These are phyloP conservation scores for Bellardia pandia DNA, from an alignment of 2,888 invertebrate genomes.

Conservation along the genomic window DNA sequence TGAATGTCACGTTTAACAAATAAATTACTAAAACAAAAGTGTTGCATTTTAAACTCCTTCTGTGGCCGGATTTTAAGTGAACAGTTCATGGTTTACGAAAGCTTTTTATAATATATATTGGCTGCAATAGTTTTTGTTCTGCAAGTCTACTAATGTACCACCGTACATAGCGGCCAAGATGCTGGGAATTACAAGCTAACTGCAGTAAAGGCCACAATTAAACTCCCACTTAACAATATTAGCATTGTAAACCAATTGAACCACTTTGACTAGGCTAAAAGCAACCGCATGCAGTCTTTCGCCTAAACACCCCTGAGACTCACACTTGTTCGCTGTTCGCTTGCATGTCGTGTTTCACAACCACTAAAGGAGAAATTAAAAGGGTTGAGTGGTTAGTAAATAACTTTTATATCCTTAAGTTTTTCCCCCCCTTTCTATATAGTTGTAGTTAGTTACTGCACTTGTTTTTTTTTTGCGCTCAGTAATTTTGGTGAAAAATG, in stretches of 20 bases:
- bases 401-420: conserved; percentile 41
- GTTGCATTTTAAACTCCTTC: no score
- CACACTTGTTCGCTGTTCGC: neutral
- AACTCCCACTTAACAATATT: conserved; percentile 56
- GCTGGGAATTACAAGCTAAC: conserved; percentile 8
- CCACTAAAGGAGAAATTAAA: conserved; percentile 6
- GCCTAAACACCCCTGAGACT: neutral
- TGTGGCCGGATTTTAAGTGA: no score
- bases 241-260: conserved; percentile 57
- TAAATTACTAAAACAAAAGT: no score
- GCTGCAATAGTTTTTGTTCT: no score
- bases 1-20: no score
- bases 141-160: neutral
- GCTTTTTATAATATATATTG: no score
- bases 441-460: neutral
- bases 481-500: conserved; percentile 59
- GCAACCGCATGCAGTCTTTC: conserved; percentile 27
- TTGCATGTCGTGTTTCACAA: conserved; percentile 22
- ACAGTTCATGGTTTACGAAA: no score
- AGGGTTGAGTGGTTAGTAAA: conserved; percentile 33
- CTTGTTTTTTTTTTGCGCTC: neutral
- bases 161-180: neutral
- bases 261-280: conserved; percentile 35
- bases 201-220: conserved; percentile 33
- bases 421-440: neutral